A percentile compares a stretch with the other conserved stretches of the same genome.
Conservation (phyloP, 1,140 invertebrate genomes). For the Amphibalanus amphitrite region DNA sequence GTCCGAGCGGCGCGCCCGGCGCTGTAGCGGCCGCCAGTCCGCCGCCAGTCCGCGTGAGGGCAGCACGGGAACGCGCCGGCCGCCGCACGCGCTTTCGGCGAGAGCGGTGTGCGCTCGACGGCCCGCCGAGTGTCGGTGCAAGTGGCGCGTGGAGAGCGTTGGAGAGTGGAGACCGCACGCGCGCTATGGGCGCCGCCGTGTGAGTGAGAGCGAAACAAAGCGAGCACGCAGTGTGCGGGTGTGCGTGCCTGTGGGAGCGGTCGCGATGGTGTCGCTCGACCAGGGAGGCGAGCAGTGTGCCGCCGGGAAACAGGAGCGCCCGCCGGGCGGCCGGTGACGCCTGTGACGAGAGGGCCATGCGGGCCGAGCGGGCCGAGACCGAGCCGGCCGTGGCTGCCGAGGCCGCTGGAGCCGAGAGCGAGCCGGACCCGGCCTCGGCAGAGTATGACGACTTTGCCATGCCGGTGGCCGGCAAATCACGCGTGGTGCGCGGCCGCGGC, state of each 20-base stretch:
- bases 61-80: not conserved
- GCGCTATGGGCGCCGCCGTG: not conserved
- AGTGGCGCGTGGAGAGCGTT: not conserved
- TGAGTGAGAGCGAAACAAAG: not conserved
- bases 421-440: not conserved
- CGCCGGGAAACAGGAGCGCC: not conserved
- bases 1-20: too few species aligned
- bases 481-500: not conserved
- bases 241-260: too few species aligned
- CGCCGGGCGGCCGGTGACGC: not conserved
- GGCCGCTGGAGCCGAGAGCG: not conserved
- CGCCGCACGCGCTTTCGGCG: not conserved
- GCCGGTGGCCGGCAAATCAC: not conserved
- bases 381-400: not conserved
- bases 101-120: not conserved
- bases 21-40: not conserved
- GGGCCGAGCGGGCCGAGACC: too few species aligned
- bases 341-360: not conserved
- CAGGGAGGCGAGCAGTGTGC: not conserved
- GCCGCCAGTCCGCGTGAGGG: not conserved
- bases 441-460: constrained; percentile 1
- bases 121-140: not conserved
- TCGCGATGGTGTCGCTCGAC: not conserved
- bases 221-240: not conserved
- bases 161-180: too few species aligned